Percentiles rank a stretch among this genome's conserved stretches.
These are phyloP conservation scores for Leptocoma aspasia DNA, from an alignment of 2,113 vertebrate genomes.

Conservation along the genomic window DNA sequence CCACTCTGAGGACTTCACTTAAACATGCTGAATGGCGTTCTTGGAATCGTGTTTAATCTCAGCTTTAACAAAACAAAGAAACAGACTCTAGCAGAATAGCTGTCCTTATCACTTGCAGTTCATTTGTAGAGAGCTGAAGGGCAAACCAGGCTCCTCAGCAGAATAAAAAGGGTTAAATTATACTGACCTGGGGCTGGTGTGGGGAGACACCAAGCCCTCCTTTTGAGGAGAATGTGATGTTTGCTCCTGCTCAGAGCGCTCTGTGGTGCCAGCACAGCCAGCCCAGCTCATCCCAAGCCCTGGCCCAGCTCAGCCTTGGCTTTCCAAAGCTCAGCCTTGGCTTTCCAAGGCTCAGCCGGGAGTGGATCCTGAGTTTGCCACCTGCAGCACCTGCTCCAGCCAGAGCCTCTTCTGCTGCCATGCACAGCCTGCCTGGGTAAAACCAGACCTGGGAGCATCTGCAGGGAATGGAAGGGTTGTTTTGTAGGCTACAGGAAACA, in stretches of 20 bases:
- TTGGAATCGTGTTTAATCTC: not conserved
- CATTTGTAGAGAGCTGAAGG: not conserved
- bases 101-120: not conserved
- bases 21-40: not conserved
- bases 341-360: rapidly evolving
- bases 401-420: not conserved
- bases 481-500: not conserved
- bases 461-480: not conserved
- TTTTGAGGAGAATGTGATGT: rapidly evolving
- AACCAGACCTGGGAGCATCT: not conserved
- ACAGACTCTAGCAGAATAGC: not conserved
- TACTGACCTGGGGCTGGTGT: not conserved
- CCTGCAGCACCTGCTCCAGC: not conserved
- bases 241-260: not conserved
- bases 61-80: not conserved
- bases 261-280: not conserved
- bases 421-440: not conserved
- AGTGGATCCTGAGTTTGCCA: not conserved
- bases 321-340: not conserved
- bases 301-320: not conserved
- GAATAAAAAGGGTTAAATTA: not conserved
- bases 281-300: not conserved
- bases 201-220: too few relatives aligned
- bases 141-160: not conserved
- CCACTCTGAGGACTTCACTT: not conserved